Percentiles rank a stretch among this genome's conserved stretches.
These are phyloP conservation scores for Gambelia wislizenii DNA, from an alignment of 2,797 vertebrate genomes.

Conservation along the genomic window DNA sequence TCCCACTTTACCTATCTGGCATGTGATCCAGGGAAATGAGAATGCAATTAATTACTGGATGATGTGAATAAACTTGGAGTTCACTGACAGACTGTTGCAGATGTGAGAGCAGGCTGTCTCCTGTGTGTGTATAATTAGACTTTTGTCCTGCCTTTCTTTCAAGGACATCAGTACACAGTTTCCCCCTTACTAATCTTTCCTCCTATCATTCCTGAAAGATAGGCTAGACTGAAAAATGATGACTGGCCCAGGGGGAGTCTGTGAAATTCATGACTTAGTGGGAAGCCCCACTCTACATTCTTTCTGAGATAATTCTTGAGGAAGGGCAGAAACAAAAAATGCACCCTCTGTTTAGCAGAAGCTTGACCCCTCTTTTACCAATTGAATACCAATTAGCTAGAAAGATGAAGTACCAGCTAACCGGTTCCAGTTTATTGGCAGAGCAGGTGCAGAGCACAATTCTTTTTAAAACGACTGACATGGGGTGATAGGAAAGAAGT, in stretches of 20 bases:
- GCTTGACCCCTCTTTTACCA: neutral
- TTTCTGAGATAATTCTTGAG: neutral
- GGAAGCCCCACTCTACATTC: neutral
- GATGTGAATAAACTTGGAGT: slow-evolving; percentile 38
- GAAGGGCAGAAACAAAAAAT: no score
- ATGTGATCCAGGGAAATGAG: slow-evolving; percentile 63
- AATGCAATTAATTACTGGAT: slow-evolving; percentile 67
- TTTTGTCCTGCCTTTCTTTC: neutral
- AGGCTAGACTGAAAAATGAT: neutral
- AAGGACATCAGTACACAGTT: neutral
- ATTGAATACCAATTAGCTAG: neutral
- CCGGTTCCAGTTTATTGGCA: no score
- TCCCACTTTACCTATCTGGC: slow-evolving; percentile 74
- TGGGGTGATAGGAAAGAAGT: neutral
- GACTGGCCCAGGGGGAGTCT: no score
- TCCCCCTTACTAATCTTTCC: no score
- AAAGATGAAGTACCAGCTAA: no score
- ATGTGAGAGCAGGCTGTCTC: slow-evolving; percentile 29
- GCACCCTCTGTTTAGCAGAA: no score
- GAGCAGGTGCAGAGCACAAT: no score
- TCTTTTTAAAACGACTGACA: no score
- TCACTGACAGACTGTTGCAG: slow-evolving; percentile 39
- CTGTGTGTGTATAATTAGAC: slow-evolving; percentile 32
- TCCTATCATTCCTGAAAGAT: neutral
- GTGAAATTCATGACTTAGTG: neutral